Percentiles rank a stretch among this genome's conserved stretches.
Conservation (phyloP, 2,888 invertebrate genomes). For the Ariolimax columbianus region DNA sequence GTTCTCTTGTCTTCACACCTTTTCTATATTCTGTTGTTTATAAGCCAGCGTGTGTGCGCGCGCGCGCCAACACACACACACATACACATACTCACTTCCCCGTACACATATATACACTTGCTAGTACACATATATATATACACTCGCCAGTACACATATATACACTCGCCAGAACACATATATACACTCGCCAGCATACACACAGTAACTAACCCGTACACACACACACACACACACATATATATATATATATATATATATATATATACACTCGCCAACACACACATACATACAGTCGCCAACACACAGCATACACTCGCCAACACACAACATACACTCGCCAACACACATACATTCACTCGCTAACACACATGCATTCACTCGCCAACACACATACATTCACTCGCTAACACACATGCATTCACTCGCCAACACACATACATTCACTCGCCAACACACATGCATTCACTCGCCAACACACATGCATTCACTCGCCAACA, state of each 20-base stretch:
- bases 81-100: background rate
- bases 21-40: no score
- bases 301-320: background rate
- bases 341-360: background rate
- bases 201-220: background rate
- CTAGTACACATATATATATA: conserved; percentile 2
- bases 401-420: no score
- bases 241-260: background rate
- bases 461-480: no score
- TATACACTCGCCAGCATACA: background rate
- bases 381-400: background rate
- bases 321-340: background rate
- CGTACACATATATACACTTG: background rate
- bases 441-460: no score
- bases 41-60: no score
- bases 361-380: no score
- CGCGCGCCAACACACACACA: background rate
- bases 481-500: no score
- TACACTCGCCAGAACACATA: background rate
- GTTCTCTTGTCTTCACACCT: background rate
- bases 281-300: background rate
- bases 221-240: background rate
- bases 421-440: no score
- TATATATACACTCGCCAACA: background rate
- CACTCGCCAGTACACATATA: background rate